Percentiles rank a stretch among this genome's conserved stretches.
Conservation (phyloP, 37 sponge, comb jelly and placozoan genomes). For the Eunapius fragilis region DNA sequence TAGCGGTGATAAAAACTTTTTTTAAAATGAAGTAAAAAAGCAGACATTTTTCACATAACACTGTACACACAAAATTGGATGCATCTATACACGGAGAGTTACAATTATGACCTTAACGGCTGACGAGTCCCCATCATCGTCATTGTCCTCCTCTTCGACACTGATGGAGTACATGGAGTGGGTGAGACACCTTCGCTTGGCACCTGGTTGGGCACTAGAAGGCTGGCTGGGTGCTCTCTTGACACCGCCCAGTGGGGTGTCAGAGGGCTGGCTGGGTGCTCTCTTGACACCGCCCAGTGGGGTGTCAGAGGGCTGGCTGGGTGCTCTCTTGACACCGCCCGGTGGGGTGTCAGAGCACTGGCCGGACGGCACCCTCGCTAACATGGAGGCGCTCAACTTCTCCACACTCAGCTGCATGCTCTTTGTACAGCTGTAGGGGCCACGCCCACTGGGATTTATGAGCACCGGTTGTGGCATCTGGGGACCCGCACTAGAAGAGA, state of each 20-base stretch:
- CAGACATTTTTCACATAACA: background rate
- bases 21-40: too few species aligned
- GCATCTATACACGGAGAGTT: background rate
- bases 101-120: constrained; percentile 4
- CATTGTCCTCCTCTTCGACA: constrained; percentile 16
- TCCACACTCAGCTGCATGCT: background rate
- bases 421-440: background rate
- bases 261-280: too few species aligned
- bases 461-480: background rate
- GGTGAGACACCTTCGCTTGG: background rate
- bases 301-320: background rate
- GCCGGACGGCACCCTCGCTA: background rate
- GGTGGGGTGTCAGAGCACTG: background rate
- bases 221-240: too few species aligned
- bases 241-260: too few species aligned
- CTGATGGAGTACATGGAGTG: constrained; percentile 24
- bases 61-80: background rate
- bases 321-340: too few species aligned
- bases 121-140: background rate
- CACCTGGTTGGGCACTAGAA: too few species aligned
- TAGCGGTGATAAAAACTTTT: too few species aligned
- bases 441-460: too few species aligned
- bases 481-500: background rate
- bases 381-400: background rate
- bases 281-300: background rate